These are phyloP conservation scores for Scaptodrosophila lebanonensis DNA, from an alignment of 1,140 invertebrate species.

Conservation along the genomic window DNA sequence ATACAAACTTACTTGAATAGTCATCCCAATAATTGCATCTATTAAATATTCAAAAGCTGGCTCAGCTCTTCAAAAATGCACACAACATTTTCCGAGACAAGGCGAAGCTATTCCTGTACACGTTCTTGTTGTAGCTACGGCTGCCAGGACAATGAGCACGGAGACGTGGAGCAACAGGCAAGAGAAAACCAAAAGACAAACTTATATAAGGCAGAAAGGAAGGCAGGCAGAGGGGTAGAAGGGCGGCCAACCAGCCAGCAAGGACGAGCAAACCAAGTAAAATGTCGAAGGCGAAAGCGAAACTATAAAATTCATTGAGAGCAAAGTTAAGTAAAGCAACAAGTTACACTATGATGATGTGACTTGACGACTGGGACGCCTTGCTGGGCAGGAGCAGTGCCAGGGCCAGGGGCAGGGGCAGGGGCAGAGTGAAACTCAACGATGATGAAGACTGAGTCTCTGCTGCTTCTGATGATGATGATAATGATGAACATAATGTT, in stretches of 20 bases:
- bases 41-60: constrained; percentile 60
- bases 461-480: too few species aligned
- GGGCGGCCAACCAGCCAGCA: constrained; percentile 6
- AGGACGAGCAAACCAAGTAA: constrained; percentile 15
- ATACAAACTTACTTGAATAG: constrained; percentile 41
- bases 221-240: constrained; percentile 29
- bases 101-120: neutral
- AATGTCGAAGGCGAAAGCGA: constrained; percentile 37
- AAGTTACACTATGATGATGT: constrained; percentile 43
- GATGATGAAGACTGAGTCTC: too few species aligned
- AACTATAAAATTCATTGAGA: constrained; percentile 75
- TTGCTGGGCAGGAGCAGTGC: too few species aligned
- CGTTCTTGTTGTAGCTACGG: too few species aligned
- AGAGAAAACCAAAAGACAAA: neutral
- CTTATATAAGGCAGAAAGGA: too few species aligned
- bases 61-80: constrained; percentile 37
- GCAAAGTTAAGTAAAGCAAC: constrained; percentile 68
- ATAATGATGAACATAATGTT: neutral
- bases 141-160: neutral
- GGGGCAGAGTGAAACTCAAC: too few species aligned
- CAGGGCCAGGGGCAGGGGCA: neutral
- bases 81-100: constrained; percentile 23
- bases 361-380: too few species aligned
- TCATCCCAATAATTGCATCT: constrained; percentile 58
- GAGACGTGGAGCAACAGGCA: constrained; percentile 23